Evolutionary conservation across 2,888 invertebrate species (phyloP).

Genomic region (Cheilosia urbana): DNA sequence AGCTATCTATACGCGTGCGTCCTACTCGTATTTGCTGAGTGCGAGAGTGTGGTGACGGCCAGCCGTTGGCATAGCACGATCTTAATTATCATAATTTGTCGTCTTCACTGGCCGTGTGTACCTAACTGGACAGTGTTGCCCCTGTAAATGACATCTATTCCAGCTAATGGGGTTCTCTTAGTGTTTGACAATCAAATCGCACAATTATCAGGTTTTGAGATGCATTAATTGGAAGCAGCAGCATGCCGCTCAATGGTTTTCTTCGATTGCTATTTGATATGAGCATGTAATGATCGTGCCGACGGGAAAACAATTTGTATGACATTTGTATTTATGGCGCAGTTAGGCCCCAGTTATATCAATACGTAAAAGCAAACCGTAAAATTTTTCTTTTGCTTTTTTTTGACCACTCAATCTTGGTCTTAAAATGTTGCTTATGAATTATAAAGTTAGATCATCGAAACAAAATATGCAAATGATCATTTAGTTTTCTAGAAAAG

Average conservation of each 20-base stretch:
- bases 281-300: conserved; percentile 14
- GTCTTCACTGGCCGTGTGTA: conserved; percentile 28
- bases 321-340: conserved; percentile 2
- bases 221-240: conserved; percentile 41
- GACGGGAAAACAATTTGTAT: background rate
- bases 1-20: background rate
- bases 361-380: too few species aligned
- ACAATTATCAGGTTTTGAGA: conserved; percentile 34
- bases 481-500: too few species aligned
- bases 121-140: conserved; percentile 8
- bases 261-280: conserved; percentile 19
- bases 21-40: conserved; percentile 19
- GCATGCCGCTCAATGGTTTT: conserved; percentile 4
- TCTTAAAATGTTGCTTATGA: too few species aligned
- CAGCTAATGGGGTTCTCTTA: conserved; percentile 23
- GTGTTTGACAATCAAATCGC: conserved; percentile 36
- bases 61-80: conserved; percentile 51
- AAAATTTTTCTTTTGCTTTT: too few species aligned
- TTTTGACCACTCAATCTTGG: too few species aligned
- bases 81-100: conserved; percentile 65
- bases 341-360: too few species aligned
- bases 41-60: conserved; percentile 23
- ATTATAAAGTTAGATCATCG: too few species aligned
- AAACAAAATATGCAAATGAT: too few species aligned
- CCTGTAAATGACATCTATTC: conserved; percentile 12